Percentiles rank a stretch among this genome's conserved stretches.
Conservation (phyloP, 35 echinoderm and acorn worm genomes). For the Stichopus chloronotus region DNA sequence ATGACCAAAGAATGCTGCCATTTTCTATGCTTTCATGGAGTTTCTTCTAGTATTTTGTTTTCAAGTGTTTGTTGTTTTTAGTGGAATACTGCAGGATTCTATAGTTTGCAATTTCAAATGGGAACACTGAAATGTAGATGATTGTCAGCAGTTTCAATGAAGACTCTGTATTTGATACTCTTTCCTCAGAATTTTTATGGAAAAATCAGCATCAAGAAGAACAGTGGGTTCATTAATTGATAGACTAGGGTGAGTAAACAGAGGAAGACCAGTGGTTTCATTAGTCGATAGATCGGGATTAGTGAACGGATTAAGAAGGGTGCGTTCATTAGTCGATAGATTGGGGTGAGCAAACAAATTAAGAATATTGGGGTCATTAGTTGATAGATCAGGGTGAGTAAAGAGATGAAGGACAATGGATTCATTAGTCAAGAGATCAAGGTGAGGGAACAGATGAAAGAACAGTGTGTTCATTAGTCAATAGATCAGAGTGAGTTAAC, state of each 20-base stretch:
- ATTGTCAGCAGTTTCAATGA: too few species aligned
- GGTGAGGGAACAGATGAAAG: too few species aligned
- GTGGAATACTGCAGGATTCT: too few species aligned
- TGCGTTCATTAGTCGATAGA: background rate
- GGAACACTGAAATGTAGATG: too few species aligned
- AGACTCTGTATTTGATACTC: background rate
- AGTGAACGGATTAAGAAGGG: background rate
- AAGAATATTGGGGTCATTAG: background rate
- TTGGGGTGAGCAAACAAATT: background rate
- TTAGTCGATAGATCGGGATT: background rate
- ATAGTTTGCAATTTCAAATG: too few species aligned
- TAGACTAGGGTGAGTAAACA: constrained; percentile 78
- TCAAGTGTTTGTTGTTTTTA: too few species aligned
- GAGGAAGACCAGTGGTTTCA: background rate
- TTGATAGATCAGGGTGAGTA: background rate
- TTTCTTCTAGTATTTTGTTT: too few species aligned
- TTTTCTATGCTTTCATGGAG: too few species aligned
- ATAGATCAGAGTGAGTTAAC: too few species aligned
- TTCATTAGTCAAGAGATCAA: too few species aligned
- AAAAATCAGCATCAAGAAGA: constrained; percentile 67
- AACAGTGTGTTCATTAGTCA: too few species aligned
- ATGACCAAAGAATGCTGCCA: too few species aligned
- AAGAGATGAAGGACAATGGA: background rate
- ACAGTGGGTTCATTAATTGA: constrained; percentile 84
- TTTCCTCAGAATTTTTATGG: constrained; percentile 80